Conservation (phyloP, 2,113 vertebrate species). For the Muntiacus reevesi region DNA sequence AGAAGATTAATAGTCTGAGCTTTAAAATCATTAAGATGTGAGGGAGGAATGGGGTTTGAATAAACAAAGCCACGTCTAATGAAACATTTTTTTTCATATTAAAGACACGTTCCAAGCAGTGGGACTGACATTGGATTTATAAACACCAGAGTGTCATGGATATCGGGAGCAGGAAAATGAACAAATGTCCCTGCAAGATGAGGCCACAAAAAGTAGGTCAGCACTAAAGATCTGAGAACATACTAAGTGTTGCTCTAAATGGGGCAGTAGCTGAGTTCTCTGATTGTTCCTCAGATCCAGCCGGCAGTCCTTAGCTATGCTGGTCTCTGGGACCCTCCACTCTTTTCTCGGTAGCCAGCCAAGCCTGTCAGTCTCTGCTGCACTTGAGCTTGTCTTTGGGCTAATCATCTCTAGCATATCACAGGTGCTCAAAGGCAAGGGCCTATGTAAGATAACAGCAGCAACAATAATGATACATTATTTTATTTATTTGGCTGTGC, state of each 20-base stretch:
- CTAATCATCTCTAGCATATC: background rate
- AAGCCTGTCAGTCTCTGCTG: rapidly evolving
- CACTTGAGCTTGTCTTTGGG: background rate
- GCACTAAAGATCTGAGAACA: background rate
- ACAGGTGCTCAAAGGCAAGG: background rate
- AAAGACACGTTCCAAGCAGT: constrained; percentile 29
- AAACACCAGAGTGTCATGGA: constrained; percentile 13
- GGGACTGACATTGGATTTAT: background rate
- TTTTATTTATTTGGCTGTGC: background rate
- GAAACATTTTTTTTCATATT: constrained; percentile 32
- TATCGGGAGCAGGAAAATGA: background rate
- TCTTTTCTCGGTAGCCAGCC: background rate
- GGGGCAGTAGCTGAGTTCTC: background rate
- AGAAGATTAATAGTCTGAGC: constrained; percentile 59
- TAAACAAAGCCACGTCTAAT: constrained; percentile 55
- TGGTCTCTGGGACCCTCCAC: background rate
- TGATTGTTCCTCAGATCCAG: background rate
- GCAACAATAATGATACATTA: background rate
- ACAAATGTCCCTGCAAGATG: background rate
- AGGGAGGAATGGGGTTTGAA: constrained; percentile 38
- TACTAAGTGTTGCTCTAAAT: background rate
- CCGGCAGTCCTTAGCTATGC: background rate
- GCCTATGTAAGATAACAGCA: background rate
- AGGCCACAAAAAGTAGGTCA: background rate
- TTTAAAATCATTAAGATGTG: constrained; percentile 64